These are phyloP conservation scores for Syndactyla subalaris DNA, from an alignment of 2,797 vertebrate genomes.

Conservation along the genomic window DNA sequence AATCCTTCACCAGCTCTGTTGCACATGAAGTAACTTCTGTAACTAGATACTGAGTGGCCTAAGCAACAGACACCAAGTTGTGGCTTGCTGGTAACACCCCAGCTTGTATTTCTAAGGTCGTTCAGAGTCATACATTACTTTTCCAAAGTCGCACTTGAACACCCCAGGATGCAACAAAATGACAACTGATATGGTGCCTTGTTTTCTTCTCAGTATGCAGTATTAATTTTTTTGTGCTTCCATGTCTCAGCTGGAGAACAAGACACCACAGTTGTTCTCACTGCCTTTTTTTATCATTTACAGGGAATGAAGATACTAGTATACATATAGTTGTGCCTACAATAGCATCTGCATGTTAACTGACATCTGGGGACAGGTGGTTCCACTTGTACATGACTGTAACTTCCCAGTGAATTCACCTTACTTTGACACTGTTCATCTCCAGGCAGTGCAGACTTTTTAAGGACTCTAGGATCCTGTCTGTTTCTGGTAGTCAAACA, in stretches of 20 bases:
- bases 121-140: not conserved
- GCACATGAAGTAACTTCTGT: not conserved
- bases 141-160: not conserved
- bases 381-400: not conserved
- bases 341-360: not conserved
- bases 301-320: not conserved
- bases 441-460: not conserved
- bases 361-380: not conserved
- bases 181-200: not conserved
- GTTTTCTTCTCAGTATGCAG: not conserved
- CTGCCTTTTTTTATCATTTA: not conserved
- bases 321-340: not conserved
- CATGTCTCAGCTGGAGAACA: not conserved
- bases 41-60: not conserved
- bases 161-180: not conserved
- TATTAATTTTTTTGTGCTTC: not conserved
- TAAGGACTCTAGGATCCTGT: not conserved
- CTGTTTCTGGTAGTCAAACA: not conserved
- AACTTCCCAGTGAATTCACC: not conserved
- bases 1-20: not conserved
- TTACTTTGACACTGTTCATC: not conserved
- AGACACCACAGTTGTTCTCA: not conserved
- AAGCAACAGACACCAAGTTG: fast-evolving
- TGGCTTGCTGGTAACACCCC: not conserved
- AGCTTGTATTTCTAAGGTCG: not conserved